Evolutionary conservation across 2,113 vertebrate species (phyloP).

Genomic region (Tichodroma muraria): DNA sequence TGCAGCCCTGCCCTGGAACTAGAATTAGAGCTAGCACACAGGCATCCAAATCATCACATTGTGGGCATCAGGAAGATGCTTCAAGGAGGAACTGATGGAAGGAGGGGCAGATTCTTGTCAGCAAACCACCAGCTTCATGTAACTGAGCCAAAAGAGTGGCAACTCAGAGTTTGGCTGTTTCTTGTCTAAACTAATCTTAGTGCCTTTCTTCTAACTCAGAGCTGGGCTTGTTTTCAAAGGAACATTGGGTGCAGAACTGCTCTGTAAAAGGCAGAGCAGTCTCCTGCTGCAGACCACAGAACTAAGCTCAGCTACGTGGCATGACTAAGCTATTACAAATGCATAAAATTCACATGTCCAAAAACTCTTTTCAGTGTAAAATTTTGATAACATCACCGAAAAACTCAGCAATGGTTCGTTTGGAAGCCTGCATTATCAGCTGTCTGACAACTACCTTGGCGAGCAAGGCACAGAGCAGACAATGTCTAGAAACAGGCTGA

Average conservation of each 20-base stretch:
- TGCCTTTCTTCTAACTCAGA: neutral
- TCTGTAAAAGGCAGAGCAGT: neutral
- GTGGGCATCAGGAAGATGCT: neutral
- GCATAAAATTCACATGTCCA: neutral
- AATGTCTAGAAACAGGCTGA: neutral
- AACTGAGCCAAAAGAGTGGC: neutral
- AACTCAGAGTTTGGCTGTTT: neutral
- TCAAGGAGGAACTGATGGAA: neutral
- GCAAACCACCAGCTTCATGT: neutral
- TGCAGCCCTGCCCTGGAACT: neutral
- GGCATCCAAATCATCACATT: neutral
- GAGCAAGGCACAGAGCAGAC: neutral
- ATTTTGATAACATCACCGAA: neutral
- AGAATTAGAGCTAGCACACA: neutral
- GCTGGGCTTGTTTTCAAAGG: neutral
- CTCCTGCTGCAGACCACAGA: neutral
- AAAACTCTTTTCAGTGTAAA: neutral
- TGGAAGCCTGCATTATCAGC: neutral
- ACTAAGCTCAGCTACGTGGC: neutral
- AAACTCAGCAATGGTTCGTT: neutral
- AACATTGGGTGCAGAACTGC: neutral
- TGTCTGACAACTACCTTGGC: neutral
- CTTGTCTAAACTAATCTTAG: neutral
- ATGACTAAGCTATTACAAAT: neutral
- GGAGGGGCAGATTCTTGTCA: neutral